Base-by-base conservation (phyloP, 2,113 vertebrate species). In the Pelecanoides urinatrix region DNA sequence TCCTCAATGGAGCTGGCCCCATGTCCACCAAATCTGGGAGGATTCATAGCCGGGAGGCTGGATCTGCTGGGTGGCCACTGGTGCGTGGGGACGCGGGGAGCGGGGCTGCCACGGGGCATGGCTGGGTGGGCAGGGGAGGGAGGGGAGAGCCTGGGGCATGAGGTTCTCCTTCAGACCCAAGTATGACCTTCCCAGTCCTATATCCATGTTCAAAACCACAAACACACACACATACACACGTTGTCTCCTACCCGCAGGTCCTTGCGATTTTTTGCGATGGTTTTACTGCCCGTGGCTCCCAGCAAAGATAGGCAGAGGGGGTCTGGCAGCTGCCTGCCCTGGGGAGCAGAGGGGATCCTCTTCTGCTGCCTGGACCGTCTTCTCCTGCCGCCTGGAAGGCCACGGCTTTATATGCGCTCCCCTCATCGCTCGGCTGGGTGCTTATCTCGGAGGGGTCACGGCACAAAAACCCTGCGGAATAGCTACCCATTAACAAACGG, bases 341-440 rank as follows among this genome's bases (percentile, higher is more conserved):
- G 45, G 2, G 16, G 26, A 78, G 45, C 42, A 32, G 11, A 2
- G 2, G 6, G 4, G 30, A 58, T 71, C 42, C 22, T 88, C 47
- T 88, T 42, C 62, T 77, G 34, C 29, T 1, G 1, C 47, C 26
- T 49, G 45, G 81, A 79, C 16, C n/a, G 44, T 2, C 4, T 62
- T 75, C 71, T 86, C 6, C 71, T 55, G 47, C 52, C 11, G 5
- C 73, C 47, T 38, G 68, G 34, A 72, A 38, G 36, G 4, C 15
- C 34, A 11, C 1, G 0, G 25, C 50, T 75, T 59, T 95, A 81
- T 73, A n/a, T 52, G 25, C 1, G 0, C 13, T 50, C 27, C 36
- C 6, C 11, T 26, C 3, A 0, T 30, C 2, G 6, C 34, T 8
- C 3, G 0, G 15, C 29, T 2, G 3, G 34, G 9, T 23, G 16